Percentiles rank a stretch among this genome's conserved stretches.
Conservation (phyloP, 2,888 invertebrate species). For the Epirrhoe alternata region DNA sequence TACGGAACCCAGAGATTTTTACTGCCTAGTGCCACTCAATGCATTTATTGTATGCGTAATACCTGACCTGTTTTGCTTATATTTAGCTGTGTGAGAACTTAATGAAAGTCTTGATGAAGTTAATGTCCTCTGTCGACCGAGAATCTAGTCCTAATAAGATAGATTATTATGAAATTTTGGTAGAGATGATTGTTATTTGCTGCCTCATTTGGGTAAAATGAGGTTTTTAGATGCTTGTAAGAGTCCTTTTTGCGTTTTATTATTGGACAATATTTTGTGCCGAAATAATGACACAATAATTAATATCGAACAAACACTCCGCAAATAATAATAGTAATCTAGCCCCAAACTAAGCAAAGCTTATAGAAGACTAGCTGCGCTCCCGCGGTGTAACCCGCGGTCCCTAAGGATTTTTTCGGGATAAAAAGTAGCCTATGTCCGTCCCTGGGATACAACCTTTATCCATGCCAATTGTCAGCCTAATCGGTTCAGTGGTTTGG, state of each 20-base stretch:
- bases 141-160: constrained; percentile 22
- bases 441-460: too few relatives aligned
- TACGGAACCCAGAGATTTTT: constrained; percentile 7
- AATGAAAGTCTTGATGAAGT: constrained; percentile 25
- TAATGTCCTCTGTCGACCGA: constrained; percentile 7
- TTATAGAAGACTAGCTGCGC: too few relatives aligned
- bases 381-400: too few relatives aligned
- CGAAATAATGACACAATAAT: neutral
- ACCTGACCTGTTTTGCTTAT: constrained; percentile 32
- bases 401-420: too few relatives aligned
- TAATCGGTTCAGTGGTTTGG: too few relatives aligned
- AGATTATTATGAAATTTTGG: constrained; percentile 11
- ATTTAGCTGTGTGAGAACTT: constrained; percentile 28
- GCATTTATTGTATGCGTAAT: constrained; percentile 12
- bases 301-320: too few relatives aligned
- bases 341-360: neutral
- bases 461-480: too few relatives aligned
- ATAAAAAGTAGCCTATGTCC: too few relatives aligned
- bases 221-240: neutral
- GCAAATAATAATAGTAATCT: neutral
- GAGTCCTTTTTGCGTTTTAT: neutral
- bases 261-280: neutral
- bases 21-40: neutral
- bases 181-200: constrained; percentile 5
- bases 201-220: constrained; percentile 12